A percentile compares a stretch with the other conserved stretches of the same genome.
Conservation (phyloP, 2,888 invertebrate genomes). For the Nasonovia ribisnigri region DNA sequence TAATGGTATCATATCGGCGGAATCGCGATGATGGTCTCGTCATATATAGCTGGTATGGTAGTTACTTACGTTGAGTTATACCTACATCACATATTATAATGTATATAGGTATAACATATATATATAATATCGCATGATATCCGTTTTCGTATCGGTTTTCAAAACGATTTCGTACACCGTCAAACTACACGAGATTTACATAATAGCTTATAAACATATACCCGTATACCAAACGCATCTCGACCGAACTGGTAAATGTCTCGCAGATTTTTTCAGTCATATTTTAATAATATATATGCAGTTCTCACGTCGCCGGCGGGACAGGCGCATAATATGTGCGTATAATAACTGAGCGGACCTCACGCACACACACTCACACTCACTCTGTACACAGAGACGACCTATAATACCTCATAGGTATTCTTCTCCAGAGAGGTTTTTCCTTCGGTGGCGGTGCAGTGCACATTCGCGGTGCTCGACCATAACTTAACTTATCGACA, state of each 20-base stretch:
- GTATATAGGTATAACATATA: too few relatives aligned
- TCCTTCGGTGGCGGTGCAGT: background rate
- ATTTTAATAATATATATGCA: background rate
- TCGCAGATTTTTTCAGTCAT: background rate
- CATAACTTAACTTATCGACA: background rate
- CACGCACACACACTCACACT: background rate
- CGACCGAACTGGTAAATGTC: background rate
- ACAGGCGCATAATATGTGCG: background rate
- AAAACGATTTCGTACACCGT: background rate
- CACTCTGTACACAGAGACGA: background rate
- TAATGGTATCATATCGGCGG: background rate
- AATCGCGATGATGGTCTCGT: background rate
- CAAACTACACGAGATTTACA: background rate
- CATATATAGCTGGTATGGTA: too few relatives aligned
- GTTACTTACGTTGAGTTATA: too few relatives aligned
- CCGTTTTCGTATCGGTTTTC: background rate
- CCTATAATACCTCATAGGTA: background rate
- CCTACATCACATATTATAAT: too few relatives aligned
- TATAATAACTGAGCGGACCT: background rate
- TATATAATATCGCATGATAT: background rate
- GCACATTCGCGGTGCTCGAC: too few relatives aligned
- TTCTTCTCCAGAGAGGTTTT: background rate
- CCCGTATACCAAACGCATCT: background rate
- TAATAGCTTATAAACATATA: background rate
- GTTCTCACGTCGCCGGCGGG: background rate